Base-by-base conservation (phyloP, 2,888 invertebrate genomes). In the Priocnemis perturbator region DNA sequence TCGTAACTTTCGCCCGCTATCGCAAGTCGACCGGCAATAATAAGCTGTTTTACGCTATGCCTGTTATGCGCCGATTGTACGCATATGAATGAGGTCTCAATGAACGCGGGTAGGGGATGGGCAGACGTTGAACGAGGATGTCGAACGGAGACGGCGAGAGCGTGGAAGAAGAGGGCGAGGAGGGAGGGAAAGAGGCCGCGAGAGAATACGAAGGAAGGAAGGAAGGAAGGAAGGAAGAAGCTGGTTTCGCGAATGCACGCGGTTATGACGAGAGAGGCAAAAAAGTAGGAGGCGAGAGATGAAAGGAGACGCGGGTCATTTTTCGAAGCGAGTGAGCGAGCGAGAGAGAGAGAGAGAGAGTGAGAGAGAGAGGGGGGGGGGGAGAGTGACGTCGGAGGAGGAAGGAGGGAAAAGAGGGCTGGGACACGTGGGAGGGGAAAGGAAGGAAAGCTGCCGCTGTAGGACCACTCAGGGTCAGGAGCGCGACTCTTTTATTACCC, bases 51-150 rank as follows among this genome's bases (percentile, higher is more conserved):
- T 66, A 66, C 59, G 66, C 48, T 61, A 56, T 64, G 64, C 63
- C 60, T 64, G 67, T 64, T 64, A 67, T 64, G 63, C 73, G 57
- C 53, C 71, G 44, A 55, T 15, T 62, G 71, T 60, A 73, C 71
- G 73, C 73, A 73, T 73, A 73, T 60, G 67, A 71, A 73, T 73
- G 71, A 67, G 73, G 56, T 64, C 63, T 71, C 63, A 73, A 73
- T 71, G 71, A 71, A 60, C 62, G 69, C 30, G 30, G 56, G 59
- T 3, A 11, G 14, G 20, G 50, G 50, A 50, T 9, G 17, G 50
- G 17, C 1, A 1, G 37, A 37, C 11, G 7, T 11, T 37, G 11
- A 5, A 5, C 14, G 50, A 50, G 37, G 37, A 37, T 37, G 37
- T 37, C 37, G 23, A 53, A 23, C 3, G 23, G 53, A 53, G 20